Evolutionary conservation across 2,888 invertebrate genomes (phyloP).

Genomic region (Pheosia gnoma): DNA sequence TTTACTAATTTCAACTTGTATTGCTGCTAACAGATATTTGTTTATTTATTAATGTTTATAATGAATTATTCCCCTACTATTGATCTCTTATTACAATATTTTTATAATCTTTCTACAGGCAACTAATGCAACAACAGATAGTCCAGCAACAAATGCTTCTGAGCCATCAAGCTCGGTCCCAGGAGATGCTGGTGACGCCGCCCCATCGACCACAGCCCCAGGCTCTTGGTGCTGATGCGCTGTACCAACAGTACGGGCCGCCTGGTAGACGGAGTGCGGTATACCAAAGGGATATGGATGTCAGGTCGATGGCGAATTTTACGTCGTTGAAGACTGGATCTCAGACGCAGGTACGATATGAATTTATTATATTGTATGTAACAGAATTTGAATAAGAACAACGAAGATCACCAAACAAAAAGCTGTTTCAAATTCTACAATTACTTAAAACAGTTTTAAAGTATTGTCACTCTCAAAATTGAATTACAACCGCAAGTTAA

Average conservation of each 20-base stretch:
- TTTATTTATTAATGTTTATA: too few relatives aligned
- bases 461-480: too few relatives aligned
- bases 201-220: slow-evolving; percentile 65
- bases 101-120: slow-evolving; percentile 47
- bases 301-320: slow-evolving; percentile 75
- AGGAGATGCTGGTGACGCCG: slow-evolving; percentile 81
- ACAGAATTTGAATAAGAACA: too few relatives aligned
- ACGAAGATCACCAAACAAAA: too few relatives aligned
- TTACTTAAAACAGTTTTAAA: too few relatives aligned
- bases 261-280: slow-evolving; percentile 74
- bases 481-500: too few relatives aligned
- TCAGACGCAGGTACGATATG: slow-evolving; percentile 60
- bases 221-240: slow-evolving; percentile 74
- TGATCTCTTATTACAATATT: too few relatives aligned
- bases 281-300: slow-evolving; percentile 75
- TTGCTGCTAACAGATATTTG: too few relatives aligned
- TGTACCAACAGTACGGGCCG: slow-evolving; percentile 79
- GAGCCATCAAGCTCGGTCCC: slow-evolving; percentile 81
- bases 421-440: too few relatives aligned
- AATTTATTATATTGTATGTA: too few relatives aligned
- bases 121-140: slow-evolving; percentile 77
- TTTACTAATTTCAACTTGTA: too few relatives aligned
- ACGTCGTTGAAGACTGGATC: slow-evolving; percentile 75
- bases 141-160: slow-evolving; percentile 79
- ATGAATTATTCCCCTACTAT: too few relatives aligned